These are phyloP conservation scores for Craterocephalus amniculus DNA, from an alignment of 2,797 vertebrate genomes.

Conservation along the genomic window DNA sequence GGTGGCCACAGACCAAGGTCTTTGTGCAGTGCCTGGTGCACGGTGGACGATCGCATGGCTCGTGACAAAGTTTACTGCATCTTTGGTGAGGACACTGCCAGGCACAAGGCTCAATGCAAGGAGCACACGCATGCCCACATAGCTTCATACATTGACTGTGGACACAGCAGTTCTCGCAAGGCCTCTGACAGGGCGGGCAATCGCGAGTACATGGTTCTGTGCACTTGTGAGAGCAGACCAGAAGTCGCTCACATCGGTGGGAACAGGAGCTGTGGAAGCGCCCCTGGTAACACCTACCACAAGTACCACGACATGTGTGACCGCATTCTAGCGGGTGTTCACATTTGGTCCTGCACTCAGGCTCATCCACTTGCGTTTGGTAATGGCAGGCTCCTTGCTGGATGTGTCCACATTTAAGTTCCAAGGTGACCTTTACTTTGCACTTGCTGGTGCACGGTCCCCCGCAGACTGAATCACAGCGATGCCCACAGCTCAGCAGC, in stretches of 20 bases:
- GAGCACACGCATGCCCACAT: slow-evolving; percentile 86
- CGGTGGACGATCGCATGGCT: slow-evolving; percentile 89
- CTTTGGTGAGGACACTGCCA: slow-evolving; percentile 89
- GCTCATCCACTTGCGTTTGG: slow-evolving; percentile 5
- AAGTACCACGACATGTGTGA: slow-evolving; percentile 86
- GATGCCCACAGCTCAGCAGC: slow-evolving; percentile 85
- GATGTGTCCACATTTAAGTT: slow-evolving; percentile 86
- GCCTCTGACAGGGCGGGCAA: slow-evolving; percentile 86
- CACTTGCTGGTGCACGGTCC: slow-evolving; percentile 79
- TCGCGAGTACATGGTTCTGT: slow-evolving; percentile 84
- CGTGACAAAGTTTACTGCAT: slow-evolving; percentile 89
- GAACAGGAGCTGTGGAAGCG: slow-evolving; percentile 86
- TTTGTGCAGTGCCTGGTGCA: slow-evolving; percentile 85
- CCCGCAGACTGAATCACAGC: slow-evolving; percentile 84
- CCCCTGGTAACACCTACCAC: slow-evolving; percentile 85
- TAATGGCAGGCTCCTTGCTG: slow-evolving; percentile 81
- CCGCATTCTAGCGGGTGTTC: slow-evolving; percentile 81
- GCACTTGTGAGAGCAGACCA: slow-evolving; percentile 92
- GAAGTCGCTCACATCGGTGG: slow-evolving; percentile 78
- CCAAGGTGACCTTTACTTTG: slow-evolving; percentile 66
- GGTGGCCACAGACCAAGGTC: slow-evolving; percentile 85
- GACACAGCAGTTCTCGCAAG: slow-evolving; percentile 89
- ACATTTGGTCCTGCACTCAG: slow-evolving; percentile 80
- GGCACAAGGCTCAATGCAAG: slow-evolving; percentile 88
- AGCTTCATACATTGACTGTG: slow-evolving; percentile 88